Evolutionary conservation across 2,888 invertebrate species (phyloP).

Genomic region (Prosapia bicincta): DNA sequence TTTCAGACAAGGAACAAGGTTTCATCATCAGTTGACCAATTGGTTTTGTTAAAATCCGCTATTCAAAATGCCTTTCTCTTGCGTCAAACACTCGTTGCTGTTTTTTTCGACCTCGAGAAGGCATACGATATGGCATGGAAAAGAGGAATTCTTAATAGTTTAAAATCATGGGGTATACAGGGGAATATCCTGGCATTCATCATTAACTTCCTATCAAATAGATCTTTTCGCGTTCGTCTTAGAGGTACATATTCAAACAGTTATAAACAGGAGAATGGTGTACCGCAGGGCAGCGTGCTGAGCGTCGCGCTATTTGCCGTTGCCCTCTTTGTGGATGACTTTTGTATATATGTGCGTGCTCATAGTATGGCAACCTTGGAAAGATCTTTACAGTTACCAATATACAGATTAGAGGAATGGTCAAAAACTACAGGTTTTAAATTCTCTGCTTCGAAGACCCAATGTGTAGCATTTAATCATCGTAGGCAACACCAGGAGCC

Average conservation of each 20-base stretch:
- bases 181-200: background rate
- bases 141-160: background rate
- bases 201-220: background rate
- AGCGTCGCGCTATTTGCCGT: background rate
- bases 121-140: slow-evolving; percentile 4
- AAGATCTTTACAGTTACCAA: background rate
- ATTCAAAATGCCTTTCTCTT: slow-evolving; percentile 1
- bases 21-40: background rate
- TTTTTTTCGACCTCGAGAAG: slow-evolving; percentile 3
- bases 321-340: background rate
- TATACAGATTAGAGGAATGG: background rate
- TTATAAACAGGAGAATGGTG: background rate
- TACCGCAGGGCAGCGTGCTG: background rate
- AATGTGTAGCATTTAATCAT: background rate
- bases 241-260: background rate
- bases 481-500: too few relatives aligned
- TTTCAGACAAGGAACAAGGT: background rate
- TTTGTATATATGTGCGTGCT: background rate
- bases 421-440: background rate
- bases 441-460: background rate
- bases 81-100: background rate
- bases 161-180: background rate
- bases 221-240: background rate
- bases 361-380: background rate
- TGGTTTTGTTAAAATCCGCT: background rate